Evolutionary conservation across 2,113 vertebrate species (phyloP).

Genomic region (Hemibagrus wyckioides): DNA sequence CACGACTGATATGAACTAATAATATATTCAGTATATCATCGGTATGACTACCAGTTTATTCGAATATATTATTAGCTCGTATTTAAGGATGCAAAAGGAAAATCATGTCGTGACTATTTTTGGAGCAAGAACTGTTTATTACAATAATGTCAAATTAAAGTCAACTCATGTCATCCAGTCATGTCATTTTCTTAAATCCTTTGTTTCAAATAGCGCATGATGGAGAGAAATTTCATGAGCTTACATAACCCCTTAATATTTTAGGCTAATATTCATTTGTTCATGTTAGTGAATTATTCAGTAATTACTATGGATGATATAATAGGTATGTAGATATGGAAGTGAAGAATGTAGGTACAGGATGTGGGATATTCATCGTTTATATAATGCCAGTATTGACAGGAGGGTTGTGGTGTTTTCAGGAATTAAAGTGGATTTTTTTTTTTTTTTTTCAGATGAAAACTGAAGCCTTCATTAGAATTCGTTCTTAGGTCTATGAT

Average conservation of each 20-base stretch:
- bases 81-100: slow-evolving; percentile 52
- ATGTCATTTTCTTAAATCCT: neutral
- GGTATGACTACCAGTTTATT: neutral
- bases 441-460: neutral
- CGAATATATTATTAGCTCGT: slow-evolving; percentile 41
- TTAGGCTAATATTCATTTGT: too few species aligned
- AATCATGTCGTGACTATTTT: slow-evolving; percentile 51
- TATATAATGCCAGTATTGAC: neutral
- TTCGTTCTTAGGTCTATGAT: neutral
- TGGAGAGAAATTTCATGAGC: neutral
- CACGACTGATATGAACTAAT: neutral
- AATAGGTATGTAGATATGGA: neutral
- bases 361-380: neutral
- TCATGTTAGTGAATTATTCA: neutral
- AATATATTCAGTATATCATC: neutral
- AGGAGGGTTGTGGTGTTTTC: neutral
- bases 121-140: slow-evolving; percentile 62
- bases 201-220: neutral
- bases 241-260: neutral
- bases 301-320: neutral
- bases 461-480: neutral
- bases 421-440: neutral
- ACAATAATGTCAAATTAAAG: slow-evolving; percentile 40
- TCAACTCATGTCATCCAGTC: neutral
- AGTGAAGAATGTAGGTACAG: neutral